These are phyloP conservation scores for Dicaeum eximium DNA, from an alignment of 2,113 vertebrate genomes.

Conservation along the genomic window DNA sequence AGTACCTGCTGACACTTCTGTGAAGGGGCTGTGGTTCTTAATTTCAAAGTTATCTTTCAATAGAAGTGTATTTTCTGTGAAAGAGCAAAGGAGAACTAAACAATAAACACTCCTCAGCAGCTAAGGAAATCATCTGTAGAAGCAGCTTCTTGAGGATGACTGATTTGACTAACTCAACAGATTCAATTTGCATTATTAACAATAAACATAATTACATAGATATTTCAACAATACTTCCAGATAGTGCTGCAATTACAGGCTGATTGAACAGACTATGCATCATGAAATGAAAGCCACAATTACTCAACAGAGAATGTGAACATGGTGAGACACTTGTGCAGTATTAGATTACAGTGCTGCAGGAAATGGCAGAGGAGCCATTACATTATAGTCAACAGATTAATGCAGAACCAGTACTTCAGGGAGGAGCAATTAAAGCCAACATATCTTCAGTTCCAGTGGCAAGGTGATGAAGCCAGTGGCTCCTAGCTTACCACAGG, in stretches of 20 bases:
- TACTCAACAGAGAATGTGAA: constrained; percentile 24
- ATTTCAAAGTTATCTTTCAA: neutral
- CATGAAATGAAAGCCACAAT: constrained; percentile 3
- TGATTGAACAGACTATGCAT: constrained; percentile 13
- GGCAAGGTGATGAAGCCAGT: neutral
- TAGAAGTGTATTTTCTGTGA: neutral
- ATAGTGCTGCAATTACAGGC: constrained; percentile 16
- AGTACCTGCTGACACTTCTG: neutral
- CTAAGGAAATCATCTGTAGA: neutral
- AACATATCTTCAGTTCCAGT: neutral
- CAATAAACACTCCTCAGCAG: neutral
- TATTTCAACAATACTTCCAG: constrained; percentile 30
- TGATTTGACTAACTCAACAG: constrained; percentile 20
- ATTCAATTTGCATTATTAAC: constrained; percentile 51
- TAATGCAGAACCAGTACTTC: neutral
- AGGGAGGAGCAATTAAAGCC: neutral
- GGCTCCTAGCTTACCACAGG: neutral
- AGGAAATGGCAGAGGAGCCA: constrained; percentile 3
- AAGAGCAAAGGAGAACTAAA: neutral
- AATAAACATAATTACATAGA: constrained; percentile 47
- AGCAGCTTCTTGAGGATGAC: neutral
- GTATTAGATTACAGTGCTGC: constrained; percentile 26
- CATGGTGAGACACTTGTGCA: neutral
- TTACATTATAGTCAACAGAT: neutral
- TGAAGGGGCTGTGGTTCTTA: neutral